phyloP scores from a whole-genome alignment of 1,140 invertebrate species.

The Drosophila nigromelanica region DNA sequence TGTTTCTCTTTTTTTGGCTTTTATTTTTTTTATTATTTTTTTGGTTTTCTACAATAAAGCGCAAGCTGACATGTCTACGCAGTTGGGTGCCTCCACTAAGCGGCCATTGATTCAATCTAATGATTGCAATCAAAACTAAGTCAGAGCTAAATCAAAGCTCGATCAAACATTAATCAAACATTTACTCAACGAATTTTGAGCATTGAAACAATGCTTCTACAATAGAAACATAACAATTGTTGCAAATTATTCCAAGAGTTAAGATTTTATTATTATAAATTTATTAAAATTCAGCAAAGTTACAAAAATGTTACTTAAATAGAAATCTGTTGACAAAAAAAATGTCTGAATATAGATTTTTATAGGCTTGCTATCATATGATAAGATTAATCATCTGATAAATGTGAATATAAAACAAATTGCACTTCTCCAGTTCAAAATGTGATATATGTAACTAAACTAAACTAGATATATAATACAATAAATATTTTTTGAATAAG shows the following conservation, averaged over 20 bases:
- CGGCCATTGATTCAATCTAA: conserved; percentile 34
- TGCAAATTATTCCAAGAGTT: not conserved
- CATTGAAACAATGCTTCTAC: not conserved
- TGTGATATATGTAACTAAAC: too few relatives aligned
- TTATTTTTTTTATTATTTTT: conserved; percentile 4
- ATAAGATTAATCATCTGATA: too few relatives aligned
- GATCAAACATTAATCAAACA: not conserved
- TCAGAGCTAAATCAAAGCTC: conserved; percentile 34
- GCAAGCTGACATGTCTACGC: conserved; percentile 48
- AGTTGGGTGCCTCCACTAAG: conserved; percentile 46
- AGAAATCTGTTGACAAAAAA: too few relatives aligned
- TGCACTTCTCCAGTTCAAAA: too few relatives aligned
- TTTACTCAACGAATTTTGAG: not conserved
- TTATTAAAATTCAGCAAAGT: too few relatives aligned
- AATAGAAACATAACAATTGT: not conserved
- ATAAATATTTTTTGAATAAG: conserved; percentile 3
- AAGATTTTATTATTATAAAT: too few relatives aligned
- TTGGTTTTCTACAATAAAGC: conserved; percentile 27
- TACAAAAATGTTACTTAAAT: too few relatives aligned
- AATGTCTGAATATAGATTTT: not conserved
- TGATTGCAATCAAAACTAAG: conserved; percentile 38
- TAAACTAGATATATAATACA: too few relatives aligned
- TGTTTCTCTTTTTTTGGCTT: conserved; percentile 15
- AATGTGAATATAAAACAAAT: too few relatives aligned
- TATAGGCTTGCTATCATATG: too few relatives aligned